These are phyloP conservation scores for Eupithecia insigniata DNA, from an alignment of 2,888 invertebrate genomes.

Conservation along the genomic window DNA sequence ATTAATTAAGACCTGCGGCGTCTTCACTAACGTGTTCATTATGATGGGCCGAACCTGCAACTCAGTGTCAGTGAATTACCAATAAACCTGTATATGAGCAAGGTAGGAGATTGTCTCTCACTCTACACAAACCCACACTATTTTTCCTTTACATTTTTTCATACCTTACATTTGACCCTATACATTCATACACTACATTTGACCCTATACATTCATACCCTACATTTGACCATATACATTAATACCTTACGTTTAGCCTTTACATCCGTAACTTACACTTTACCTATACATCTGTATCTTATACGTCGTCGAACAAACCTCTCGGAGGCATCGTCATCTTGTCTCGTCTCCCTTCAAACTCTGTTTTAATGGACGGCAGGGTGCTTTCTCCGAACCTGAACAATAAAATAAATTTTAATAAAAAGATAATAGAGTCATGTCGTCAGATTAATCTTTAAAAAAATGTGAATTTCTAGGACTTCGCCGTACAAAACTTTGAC, in stretches of 20 bases:
- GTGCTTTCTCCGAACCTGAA: conserved; percentile 86
- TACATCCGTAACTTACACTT: not conserved
- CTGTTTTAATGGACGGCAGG: conserved; percentile 66
- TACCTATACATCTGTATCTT: conserved; percentile 37
- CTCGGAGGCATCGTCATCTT: conserved; percentile 89
- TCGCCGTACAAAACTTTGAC: no score
- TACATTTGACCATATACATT: no score
- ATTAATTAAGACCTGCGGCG: no score
- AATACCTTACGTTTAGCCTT: not conserved
- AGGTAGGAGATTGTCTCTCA: not conserved
- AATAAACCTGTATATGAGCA: not conserved
- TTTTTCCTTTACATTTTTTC: not conserved
- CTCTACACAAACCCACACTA: not conserved
- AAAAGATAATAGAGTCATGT: not conserved
- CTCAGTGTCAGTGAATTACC: no score
- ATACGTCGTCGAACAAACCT: conserved; percentile 94
- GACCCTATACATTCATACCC: not conserved
- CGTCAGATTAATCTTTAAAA: no score
- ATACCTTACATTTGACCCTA: not conserved
- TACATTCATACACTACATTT: not conserved
- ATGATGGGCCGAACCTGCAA: no score
- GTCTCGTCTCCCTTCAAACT: conserved; percentile 63
- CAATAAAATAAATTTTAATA: not conserved
- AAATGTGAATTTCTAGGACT: no score
- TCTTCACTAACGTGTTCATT: no score